phyloP scores from a whole-genome alignment of 2,888 invertebrate genomes.

The Ophraella communa region DNA sequence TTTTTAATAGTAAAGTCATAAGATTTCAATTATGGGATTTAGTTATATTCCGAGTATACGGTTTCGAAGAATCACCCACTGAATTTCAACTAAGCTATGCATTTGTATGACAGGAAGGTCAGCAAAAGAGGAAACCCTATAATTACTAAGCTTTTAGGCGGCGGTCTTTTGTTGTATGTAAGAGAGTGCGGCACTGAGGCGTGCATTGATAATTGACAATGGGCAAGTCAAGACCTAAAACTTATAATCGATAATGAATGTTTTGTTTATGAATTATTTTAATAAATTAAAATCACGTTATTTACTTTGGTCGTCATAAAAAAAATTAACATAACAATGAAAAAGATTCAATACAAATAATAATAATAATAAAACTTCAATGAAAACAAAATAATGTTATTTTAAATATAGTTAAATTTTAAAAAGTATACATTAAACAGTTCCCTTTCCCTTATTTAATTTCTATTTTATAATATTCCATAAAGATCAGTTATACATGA shows the following conservation, averaged over 20 bases:
- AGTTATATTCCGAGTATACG: background rate
- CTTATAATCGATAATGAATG: background rate
- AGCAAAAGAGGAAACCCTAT: conserved; percentile 25
- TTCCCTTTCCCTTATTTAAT: no score
- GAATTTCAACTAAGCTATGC: background rate
- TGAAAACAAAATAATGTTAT: no score
- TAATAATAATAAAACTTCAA: no score
- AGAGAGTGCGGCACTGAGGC: background rate
- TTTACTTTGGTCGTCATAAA: no score
- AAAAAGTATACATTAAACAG: no score
- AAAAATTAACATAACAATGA: no score
- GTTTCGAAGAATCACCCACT: background rate
- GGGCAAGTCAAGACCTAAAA: background rate
- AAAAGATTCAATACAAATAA: no score
- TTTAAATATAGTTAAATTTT: no score
- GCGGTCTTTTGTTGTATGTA: conserved; percentile 18
- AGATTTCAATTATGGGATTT: background rate
- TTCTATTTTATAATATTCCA: no score
- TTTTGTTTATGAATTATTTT: background rate
- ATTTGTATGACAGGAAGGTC: conserved; percentile 26
- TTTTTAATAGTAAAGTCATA: background rate
- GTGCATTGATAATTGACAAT: background rate
- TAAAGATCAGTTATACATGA: no score
- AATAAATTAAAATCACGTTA: no score
- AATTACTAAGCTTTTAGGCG: conserved; percentile 25